phyloP scores from a whole-genome alignment of 2,888 invertebrate genomes.

The Polyploca ridens region DNA sequence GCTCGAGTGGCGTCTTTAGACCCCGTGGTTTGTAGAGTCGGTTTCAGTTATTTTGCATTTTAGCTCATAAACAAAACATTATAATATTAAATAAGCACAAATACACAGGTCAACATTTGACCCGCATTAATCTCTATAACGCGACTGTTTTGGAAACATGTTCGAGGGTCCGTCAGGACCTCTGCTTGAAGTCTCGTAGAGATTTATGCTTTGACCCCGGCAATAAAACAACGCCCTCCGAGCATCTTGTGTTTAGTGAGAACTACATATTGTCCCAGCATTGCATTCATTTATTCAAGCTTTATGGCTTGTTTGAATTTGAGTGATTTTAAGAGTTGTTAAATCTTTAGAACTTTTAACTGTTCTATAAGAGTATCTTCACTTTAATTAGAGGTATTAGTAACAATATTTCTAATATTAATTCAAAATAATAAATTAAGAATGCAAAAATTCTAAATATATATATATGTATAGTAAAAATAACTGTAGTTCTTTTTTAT shows the following conservation, averaged over 20 bases:
- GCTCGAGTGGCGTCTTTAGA: too few relatives aligned
- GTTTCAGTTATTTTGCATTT: too few relatives aligned
- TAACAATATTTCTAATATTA: too few relatives aligned
- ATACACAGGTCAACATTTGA: constrained; percentile 42
- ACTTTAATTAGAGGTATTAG: too few relatives aligned
- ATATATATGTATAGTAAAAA: too few relatives aligned
- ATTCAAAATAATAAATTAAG: too few relatives aligned
- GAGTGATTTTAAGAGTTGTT: not conserved
- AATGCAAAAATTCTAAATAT: too few relatives aligned
- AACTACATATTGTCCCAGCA: not conserved
- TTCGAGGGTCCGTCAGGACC: constrained; percentile 56
- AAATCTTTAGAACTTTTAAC: not conserved
- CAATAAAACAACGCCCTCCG: constrained; percentile 70
- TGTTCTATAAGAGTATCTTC: too few relatives aligned
- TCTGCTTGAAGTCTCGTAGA: constrained; percentile 50
- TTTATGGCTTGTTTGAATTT: not conserved
- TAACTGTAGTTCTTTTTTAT: too few relatives aligned
- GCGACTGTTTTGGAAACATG: constrained; percentile 62
- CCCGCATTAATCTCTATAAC: constrained; percentile 57
- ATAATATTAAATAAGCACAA: constrained; percentile 36
- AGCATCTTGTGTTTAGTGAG: constrained; percentile 23
- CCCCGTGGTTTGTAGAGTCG: too few relatives aligned
- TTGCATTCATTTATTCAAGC: not conserved
- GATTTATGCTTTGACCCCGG: constrained; percentile 72
- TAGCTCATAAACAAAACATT: constrained; percentile 7